Base-by-base conservation (phyloP, 2,113 vertebrate species). In the Chamaetylas fuelleborni region DNA sequence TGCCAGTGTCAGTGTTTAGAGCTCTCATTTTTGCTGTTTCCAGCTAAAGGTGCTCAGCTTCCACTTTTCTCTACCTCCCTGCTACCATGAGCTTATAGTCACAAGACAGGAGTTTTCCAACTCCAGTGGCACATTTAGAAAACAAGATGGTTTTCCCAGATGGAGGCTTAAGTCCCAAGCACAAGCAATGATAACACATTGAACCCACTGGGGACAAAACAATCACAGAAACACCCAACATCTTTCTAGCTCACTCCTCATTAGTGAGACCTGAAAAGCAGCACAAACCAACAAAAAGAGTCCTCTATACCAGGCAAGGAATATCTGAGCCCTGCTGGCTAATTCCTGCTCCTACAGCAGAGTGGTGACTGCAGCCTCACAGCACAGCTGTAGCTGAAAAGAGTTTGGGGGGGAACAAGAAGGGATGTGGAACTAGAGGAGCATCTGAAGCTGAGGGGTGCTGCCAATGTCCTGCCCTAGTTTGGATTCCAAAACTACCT, bases 281-380 rank as follows among this genome's bases (percentile, higher is more conserved):
- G 11, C 23, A 24, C 16, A 51, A 85, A 10, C 11, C 9, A n/a
- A 9, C 16, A 5, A 13, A 61, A 70, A 70, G 24, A 81, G 15
- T 42, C 38, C 29, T 38, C 17, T 50, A 2, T 0, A 0, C 0
- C 1, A 34, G 31, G 28, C 11, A 12, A 33, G 26, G 3, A 1
- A 1, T 36, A 38, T 10, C 25, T 56, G 45, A 26, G 51, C 10
- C 40, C 26, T 26, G 5, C 19, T 19, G 24, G 10, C n/a, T 64
- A 11, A 19, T 19, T 43, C 42, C 31, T 78, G 40, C n/a, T 65
- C 9, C 28, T 22, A 8, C 0, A 1, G 66, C 43, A 14, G 57
- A 25, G 2, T 1, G 7, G 5, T 20, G 19, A 7, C 56, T 73
- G 38, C 47, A 65, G 31, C n/a, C 26, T 47, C 11, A 6, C 8